Conservation (phyloP, 23 tunicate genomes). For the Ciona savignyi region DNA sequence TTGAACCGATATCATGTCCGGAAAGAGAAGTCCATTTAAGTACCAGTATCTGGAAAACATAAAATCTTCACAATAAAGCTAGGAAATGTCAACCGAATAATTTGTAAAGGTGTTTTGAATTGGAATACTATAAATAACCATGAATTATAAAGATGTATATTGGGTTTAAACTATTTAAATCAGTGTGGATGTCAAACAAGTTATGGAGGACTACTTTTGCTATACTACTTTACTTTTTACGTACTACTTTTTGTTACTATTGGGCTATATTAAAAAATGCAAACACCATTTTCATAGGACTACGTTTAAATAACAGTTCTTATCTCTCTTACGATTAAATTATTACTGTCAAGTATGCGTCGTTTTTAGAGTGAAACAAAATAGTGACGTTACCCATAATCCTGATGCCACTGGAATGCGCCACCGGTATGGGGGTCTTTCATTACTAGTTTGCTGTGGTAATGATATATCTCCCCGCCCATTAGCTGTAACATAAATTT, state of each 20-base stretch:
- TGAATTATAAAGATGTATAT: too few species aligned
- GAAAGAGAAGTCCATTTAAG: conserved; percentile 65
- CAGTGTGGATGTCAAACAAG: too few species aligned
- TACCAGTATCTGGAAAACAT: conserved; percentile 89
- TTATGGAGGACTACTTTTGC: too few species aligned
- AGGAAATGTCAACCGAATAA: too few species aligned
- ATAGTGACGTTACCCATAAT: conserved; percentile 58
- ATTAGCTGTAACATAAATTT: conserved; percentile 65
- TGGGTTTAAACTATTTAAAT: too few species aligned
- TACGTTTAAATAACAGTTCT: too few species aligned
- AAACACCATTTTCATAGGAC: too few species aligned
- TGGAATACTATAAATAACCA: too few species aligned
- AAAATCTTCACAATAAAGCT: too few species aligned
- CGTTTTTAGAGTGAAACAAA: not conserved
- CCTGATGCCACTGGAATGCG: conserved; percentile 97
- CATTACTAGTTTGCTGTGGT: conserved; percentile 67
- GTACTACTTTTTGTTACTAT: not conserved
- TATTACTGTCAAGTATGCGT: not conserved
- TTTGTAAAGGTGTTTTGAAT: too few species aligned
- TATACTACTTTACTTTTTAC: too few species aligned
- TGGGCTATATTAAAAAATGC: not conserved
- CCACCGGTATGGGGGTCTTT: conserved; percentile 82
- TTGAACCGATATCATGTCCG: conserved; percentile 73
- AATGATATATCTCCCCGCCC: conserved; percentile 82
- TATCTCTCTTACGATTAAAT: not conserved